Evolutionary conservation across 2,113 vertebrate species (phyloP).

Genomic region (Thalassarche chlororhynchos): DNA sequence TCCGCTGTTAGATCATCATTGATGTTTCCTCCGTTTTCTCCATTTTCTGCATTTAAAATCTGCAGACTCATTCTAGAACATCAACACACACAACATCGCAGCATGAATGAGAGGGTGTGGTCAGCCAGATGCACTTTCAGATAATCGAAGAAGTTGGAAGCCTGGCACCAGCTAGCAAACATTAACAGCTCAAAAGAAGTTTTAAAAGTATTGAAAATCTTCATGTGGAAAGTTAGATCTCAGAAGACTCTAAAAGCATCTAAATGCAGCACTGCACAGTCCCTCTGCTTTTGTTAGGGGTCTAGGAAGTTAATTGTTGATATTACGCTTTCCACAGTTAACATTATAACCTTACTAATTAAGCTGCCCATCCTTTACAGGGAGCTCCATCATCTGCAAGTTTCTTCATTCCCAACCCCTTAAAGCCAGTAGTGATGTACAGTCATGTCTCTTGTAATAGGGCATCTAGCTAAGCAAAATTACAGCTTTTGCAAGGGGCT

Average conservation of each 20-base stretch:
- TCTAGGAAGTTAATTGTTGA: neutral
- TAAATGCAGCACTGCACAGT: neutral
- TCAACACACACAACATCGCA: neutral
- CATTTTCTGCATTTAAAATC: slow-evolving; percentile 83
- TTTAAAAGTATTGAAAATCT: neutral
- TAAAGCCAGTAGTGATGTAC: accelerated
- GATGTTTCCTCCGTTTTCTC: slow-evolving; percentile 73
- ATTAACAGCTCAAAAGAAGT: neutral
- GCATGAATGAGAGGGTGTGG: slow-evolving; percentile 47
- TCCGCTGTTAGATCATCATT: slow-evolving; percentile 64
- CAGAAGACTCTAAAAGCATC: neutral
- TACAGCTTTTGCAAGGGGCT: neutral
- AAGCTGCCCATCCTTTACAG: neutral
- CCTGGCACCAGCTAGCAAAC: neutral
- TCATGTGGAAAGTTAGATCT: neutral
- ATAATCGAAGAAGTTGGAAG: neutral
- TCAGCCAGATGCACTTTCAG: slow-evolving; percentile 46
- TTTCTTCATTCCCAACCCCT: neutral
- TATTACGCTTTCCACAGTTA: neutral
- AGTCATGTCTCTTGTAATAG: neutral
- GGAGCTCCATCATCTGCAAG: neutral
- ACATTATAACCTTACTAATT: neutral
- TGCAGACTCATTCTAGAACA: slow-evolving; percentile 87
- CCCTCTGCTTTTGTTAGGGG: neutral
- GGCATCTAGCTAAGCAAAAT: neutral